These are phyloP conservation scores for Huso huso DNA, from an alignment of 2,797 vertebrate genomes.

Conservation along the genomic window DNA sequence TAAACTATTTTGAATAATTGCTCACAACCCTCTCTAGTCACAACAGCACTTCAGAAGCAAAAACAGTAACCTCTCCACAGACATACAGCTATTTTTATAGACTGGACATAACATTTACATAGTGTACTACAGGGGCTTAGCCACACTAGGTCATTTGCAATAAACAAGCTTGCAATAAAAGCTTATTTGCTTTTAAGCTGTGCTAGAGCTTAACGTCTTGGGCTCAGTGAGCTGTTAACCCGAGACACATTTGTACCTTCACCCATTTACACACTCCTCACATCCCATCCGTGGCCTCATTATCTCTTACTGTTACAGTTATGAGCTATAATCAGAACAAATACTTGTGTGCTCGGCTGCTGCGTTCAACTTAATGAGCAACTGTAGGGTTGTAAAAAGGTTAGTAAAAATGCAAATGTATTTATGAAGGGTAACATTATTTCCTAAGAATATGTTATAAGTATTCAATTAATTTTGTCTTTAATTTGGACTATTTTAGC, in stretches of 20 bases:
- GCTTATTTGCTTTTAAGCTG: slow-evolving; percentile 43
- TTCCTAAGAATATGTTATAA: no score
- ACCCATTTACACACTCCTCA: background rate
- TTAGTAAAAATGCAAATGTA: no score
- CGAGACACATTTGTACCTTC: slow-evolving; percentile 23
- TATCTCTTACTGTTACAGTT: no score
- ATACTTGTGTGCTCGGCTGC: no score
- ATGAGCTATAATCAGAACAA: no score
- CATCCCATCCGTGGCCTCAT: no score
- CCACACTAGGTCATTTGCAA: slow-evolving; percentile 46
- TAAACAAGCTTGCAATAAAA: slow-evolving; percentile 37
- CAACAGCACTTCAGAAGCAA: slow-evolving; percentile 43
- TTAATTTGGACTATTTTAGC: no score
- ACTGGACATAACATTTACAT: slow-evolving; percentile 39
- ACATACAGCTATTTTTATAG: slow-evolving; percentile 41
- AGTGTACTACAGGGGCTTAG: slow-evolving; percentile 39
- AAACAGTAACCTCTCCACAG: slow-evolving; percentile 27
- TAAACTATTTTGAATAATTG: slow-evolving; percentile 31
- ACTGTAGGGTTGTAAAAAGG: no score
- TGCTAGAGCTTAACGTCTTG: slow-evolving; percentile 33
- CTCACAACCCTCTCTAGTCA: slow-evolving; percentile 37
- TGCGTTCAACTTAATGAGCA: no score
- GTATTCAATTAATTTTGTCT: no score
- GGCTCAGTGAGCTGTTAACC: slow-evolving; percentile 30
- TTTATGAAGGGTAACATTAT: no score